Evolutionary conservation across 1,140 invertebrate species (phyloP), one percentile per base, ranked within the genome.

Genomic region (Paraescarpia echinospica): DNA sequence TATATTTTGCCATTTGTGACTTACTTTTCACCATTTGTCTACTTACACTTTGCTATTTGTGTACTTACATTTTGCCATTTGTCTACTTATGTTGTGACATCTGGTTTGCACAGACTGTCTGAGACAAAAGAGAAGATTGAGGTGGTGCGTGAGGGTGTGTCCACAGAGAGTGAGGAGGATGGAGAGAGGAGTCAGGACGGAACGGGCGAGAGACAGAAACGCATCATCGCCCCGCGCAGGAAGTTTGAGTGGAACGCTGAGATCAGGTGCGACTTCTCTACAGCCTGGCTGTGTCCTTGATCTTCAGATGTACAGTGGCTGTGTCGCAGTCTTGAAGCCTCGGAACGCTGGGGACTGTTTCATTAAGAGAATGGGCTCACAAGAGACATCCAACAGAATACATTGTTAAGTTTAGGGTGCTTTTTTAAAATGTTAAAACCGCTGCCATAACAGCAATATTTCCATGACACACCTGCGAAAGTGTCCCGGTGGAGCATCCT

Each of bases 221-320:
- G 96, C 90, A 94, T 95, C 18, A 95, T 96, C 94, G 95, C 96
- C 93, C 97, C 97, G 33, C 96, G 96, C 51, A 96, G 96, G 94
- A 96, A 96, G 92, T 97, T 97, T 95, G 95, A 96, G 34, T 97
- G 97, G 97, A 96, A 96, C 48, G 96, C 96, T 31, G 96, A 97
- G 94, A 96, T 96, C 41, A 97, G 96, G 97, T 97, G 95, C 95
- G 94, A 91, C 77, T 33, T 89, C 34, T 92, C 33, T 5, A 34
- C 91, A 18, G 35, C 14, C 91, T 77, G 14, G 35, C 34, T 8
- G 34, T 91, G 27, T 14, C 14, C 35, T 91, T 31, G 51, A 2
- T n/a, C 33, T 27, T n/a, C n/a, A n/a, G n/a, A n/a, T n/a, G n/a
- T n/a, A n/a, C n/a, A n/a, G n/a, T n/a, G n/a, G n/a, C n/a, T n/a